Conservation (phyloP, 2,113 vertebrate species). For the Loxodonta africana region DNA sequence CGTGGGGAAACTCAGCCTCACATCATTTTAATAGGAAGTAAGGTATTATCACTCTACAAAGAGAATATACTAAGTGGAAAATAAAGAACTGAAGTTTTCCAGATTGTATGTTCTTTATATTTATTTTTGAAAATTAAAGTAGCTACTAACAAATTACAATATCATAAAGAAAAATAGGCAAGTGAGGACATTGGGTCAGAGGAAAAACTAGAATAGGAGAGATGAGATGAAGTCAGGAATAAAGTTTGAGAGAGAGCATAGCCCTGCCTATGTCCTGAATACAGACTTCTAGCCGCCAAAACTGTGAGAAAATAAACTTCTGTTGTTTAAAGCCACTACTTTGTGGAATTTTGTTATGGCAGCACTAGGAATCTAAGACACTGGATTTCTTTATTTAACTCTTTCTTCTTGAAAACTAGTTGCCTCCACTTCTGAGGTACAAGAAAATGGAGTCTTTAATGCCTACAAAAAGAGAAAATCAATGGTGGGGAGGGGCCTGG, state of each 20-base stretch:
- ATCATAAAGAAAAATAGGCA: background rate
- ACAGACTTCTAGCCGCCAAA: background rate
- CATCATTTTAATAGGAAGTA: conserved; percentile 27
- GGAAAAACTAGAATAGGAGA: background rate
- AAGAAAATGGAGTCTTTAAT: background rate
- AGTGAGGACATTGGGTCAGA: background rate
- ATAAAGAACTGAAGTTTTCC: background rate
- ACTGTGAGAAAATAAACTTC: background rate
- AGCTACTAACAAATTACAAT: background rate
- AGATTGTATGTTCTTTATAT: background rate
- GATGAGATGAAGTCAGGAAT: background rate
- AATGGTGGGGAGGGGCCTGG: accelerated
- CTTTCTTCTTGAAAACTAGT: conserved; percentile 18
- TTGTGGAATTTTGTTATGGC: background rate
- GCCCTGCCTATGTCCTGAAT: background rate
- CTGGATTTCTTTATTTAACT: background rate
- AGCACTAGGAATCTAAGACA: background rate
- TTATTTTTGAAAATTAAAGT: conserved; percentile 2
- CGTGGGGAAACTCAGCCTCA: background rate
- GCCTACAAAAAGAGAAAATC: background rate
- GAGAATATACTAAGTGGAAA: conserved; percentile 43
- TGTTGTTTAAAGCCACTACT: background rate
- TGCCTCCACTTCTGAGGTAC: background rate
- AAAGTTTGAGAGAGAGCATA: background rate
- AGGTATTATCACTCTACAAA: background rate